These are phyloP conservation scores for Elmis aenea DNA, from an alignment of 2,888 invertebrate species.

Conservation along the genomic window DNA sequence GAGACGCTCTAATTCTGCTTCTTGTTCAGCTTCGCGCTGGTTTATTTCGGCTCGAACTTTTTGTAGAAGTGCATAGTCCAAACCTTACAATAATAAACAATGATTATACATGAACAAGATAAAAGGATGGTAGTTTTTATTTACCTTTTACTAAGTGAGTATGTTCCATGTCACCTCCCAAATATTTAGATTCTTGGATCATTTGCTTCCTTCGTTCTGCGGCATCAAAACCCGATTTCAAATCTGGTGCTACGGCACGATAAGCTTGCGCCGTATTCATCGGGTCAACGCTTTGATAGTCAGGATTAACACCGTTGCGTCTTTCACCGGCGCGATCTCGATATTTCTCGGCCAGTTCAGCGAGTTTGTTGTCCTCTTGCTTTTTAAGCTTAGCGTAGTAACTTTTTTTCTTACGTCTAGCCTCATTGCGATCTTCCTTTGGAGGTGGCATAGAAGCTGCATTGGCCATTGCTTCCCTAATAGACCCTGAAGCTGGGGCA, in stretches of 20 bases:
- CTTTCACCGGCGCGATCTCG: conserved; percentile 87
- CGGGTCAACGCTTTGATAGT: conserved; percentile 77
- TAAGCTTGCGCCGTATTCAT: conserved; percentile 68
- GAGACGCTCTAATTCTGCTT: conserved; percentile 73
- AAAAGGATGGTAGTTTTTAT: no score
- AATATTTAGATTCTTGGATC: conserved; percentile 98
- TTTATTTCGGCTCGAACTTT: conserved; percentile 91
- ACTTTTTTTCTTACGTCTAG: conserved; percentile 88
- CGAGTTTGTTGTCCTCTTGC: conserved; percentile 91
- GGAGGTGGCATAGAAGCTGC: conserved; percentile 39
- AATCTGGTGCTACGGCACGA: conserved; percentile 92
- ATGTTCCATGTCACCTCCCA: conserved; percentile 99
- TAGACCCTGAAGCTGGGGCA: conserved; percentile 57
- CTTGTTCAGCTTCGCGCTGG: conserved; percentile 74
- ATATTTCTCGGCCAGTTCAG: conserved; percentile 90
- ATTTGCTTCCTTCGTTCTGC: conserved; percentile 91
- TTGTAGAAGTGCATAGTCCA: conserved; percentile 85
- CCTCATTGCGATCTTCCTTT: conserved; percentile 72
- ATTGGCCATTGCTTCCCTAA: conserved; percentile 66
- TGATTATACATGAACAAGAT: conserved; percentile 13
- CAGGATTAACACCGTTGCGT: conserved; percentile 77
- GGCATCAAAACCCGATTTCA: conserved; percentile 90
- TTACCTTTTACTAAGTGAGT: conserved; percentile 99
- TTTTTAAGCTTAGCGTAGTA: conserved; percentile 91
- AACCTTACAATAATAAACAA: conserved; percentile 53